Base-by-base conservation (phyloP, 2,888 invertebrate genomes). In the Athalia cordata region DNA sequence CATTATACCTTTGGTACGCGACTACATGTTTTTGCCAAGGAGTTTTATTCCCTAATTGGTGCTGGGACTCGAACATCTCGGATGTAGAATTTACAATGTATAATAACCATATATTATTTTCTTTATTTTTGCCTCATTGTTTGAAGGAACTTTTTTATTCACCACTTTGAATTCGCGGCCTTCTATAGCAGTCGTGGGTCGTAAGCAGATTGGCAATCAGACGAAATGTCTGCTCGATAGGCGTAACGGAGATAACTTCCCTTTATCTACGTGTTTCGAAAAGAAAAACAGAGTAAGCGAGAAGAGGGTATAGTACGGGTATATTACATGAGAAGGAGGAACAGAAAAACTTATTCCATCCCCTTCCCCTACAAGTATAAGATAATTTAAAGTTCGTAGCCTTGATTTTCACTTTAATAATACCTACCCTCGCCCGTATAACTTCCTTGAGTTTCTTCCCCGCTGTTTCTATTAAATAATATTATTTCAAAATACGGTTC, bases 121-220 rank as follows among this genome's bases (percentile, higher is more conserved):
- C 13, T 49, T 43, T 64, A 8, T 64, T 43, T 43, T 8, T 11
- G 50, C n/a, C 43, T 8, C 15, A 52, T n/a, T 29, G 55, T 29
- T 29, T 29, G 29, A 1, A 29, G 29, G 2, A 29, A 29, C 29
- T 29, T 29, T 29, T 29, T 29, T 29, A 29, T 29, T 29, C 29
- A 29, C 29, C 29, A 29, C 29, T 29, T 29, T 29, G 29, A 2
- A 29, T 29, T 29, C 29, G 29, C 29, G 0, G 29, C 29, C 29
- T 29, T 29, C 29, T 29, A 29, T 29, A 29, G 29, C 47, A 49
- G 52, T 11, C 49, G 49, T 9, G 68, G 43, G 29, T 68, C 45
- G 68, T 67, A 67, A 68, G 68, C 68, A 68, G 68, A 68, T 68
- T 68, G 68, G 52, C 68, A 68, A 68, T 68, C 68, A 68, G 68